Evolutionary conservation across 2,888 invertebrate genomes (phyloP).

Genomic region (Catocala sponsa): DNA sequence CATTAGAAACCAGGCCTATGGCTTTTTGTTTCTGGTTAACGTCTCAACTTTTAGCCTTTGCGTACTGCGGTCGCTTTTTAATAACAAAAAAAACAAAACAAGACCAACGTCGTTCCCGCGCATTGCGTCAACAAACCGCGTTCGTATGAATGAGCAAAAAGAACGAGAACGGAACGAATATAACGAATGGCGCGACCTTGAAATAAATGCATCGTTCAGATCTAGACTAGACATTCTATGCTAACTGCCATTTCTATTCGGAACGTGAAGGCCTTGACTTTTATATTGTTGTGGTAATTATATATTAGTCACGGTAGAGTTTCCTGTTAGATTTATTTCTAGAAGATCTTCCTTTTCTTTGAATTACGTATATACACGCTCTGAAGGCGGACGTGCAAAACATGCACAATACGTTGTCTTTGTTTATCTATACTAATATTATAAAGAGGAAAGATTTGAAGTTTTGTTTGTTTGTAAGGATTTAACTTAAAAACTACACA

Average conservation of each 20-base stretch:
- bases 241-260: slow-evolving; percentile 31
- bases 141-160: slow-evolving; percentile 38
- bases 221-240: slow-evolving; percentile 34
- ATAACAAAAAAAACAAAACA: not conserved
- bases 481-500: too few species aligned
- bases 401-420: too few species aligned
- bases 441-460: too few species aligned
- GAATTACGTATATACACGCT: too few species aligned
- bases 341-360: not conserved
- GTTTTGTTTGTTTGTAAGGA: too few species aligned
- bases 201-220: slow-evolving; percentile 51
- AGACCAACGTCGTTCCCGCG: not conserved
- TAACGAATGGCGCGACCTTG: slow-evolving; percentile 54
- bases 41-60: not conserved
- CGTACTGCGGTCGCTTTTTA: not conserved
- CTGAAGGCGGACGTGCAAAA: too few species aligned
- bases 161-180: slow-evolving; percentile 39
- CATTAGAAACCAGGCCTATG: not conserved
- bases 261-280: slow-evolving; percentile 40
- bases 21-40: slow-evolving; percentile 2
- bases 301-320: not conserved
- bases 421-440: too few species aligned
- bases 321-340: not conserved
- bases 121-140: slow-evolving; percentile 39
- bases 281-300: slow-evolving; percentile 12